Conservation (phyloP, 2,888 invertebrate species). For the Smittia sp. region DNA sequence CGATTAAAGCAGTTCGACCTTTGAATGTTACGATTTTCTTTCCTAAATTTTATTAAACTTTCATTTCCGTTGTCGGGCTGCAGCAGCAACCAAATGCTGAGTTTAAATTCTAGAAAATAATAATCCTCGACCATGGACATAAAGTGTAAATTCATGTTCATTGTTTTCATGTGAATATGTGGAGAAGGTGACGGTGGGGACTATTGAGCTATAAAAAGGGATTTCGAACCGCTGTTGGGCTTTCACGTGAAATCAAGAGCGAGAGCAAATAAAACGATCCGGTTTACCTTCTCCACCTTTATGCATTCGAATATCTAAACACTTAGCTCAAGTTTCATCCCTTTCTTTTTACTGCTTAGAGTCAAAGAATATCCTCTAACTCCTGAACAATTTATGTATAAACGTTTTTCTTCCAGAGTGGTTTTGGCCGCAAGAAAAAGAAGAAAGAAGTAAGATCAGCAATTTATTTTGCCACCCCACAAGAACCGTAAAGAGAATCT, state of each 20-base stretch:
- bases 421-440: conserved; percentile 96
- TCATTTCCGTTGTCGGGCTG: background rate
- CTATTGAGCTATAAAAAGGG: background rate
- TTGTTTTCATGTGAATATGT: background rate
- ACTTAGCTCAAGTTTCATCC: conserved; percentile 22
- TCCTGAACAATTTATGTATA: conserved; percentile 38
- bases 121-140: background rate
- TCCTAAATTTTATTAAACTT: background rate
- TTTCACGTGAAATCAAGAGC: background rate
- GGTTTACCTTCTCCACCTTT: conserved; percentile 12
- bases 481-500: conserved; percentile 40
- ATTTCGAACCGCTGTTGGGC: background rate
- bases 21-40: background rate
- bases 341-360: conserved; percentile 28
- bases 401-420: conserved; percentile 65
- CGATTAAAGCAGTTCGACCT: too few relatives aligned
- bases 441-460: conserved; percentile 92
- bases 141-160: conserved; percentile 23
- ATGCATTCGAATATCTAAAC: conserved; percentile 16
- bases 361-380: conserved; percentile 9
- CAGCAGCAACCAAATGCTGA: background rate
- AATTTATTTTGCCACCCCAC: conserved; percentile 60
- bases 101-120: background rate
- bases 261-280: background rate
- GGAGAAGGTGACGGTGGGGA: background rate